Conservation (phyloP, 1,140 invertebrate species). For the Zaprionus lachaisei region DNA sequence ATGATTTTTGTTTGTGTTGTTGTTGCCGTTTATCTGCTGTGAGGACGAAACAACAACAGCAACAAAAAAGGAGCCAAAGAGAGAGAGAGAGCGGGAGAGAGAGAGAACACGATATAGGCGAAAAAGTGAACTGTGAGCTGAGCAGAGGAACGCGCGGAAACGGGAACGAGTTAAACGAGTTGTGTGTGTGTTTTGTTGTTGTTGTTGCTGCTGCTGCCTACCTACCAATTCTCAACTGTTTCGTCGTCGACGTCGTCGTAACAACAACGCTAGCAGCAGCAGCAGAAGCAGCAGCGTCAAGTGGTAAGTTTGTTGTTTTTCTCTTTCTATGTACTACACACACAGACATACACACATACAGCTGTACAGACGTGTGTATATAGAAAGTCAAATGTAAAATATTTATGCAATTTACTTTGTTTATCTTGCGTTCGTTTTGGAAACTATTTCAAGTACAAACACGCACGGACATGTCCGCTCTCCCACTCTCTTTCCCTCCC, state of each 20-base stretch:
- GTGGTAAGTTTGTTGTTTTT: slow-evolving; percentile 50
- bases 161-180: slow-evolving; percentile 40
- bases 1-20: slow-evolving; percentile 83
- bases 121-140: slow-evolving; percentile 14
- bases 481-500: not conserved
- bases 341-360: not conserved
- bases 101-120: not conserved
- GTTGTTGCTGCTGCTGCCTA: slow-evolving; percentile 37
- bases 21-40: slow-evolving; percentile 14
- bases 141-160: slow-evolving; percentile 35
- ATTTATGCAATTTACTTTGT: slow-evolving; percentile 57
- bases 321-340: slow-evolving; percentile 8
- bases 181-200: slow-evolving; percentile 30
- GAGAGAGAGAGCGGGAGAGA: not conserved
- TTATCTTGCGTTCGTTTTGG: slow-evolving; percentile 33
- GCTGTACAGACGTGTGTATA: slow-evolving; percentile 1
- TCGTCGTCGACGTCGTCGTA: slow-evolving; percentile 44
- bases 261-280: slow-evolving; percentile 42
- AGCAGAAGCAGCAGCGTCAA: slow-evolving; percentile 35
- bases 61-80: not conserved
- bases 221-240: slow-evolving; percentile 46
- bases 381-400: slow-evolving; percentile 28
- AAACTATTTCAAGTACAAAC: slow-evolving; percentile 52
- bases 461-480: not conserved
- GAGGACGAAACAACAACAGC: slow-evolving; percentile 7